Conservation (phyloP, 2,888 invertebrate genomes). For the Trissoscelio sp. region DNA sequence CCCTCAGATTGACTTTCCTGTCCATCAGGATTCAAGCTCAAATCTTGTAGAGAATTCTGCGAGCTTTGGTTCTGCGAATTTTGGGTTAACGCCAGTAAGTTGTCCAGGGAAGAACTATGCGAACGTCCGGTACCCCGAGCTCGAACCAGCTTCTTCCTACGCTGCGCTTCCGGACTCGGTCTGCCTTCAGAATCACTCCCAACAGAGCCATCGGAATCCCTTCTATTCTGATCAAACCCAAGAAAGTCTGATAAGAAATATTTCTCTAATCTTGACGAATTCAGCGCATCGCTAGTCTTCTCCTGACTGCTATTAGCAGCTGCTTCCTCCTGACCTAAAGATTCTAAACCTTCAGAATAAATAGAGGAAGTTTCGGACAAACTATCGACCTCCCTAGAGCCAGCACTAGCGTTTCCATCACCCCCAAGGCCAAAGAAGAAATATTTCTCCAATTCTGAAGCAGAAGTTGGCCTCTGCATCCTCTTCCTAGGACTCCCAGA, state of each 20-base stretch:
- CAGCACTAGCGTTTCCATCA: constrained; percentile 86
- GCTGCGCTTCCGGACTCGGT: constrained; percentile 92
- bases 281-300: constrained; percentile 87
- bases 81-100: constrained; percentile 86
- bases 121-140: constrained; percentile 93
- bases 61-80: constrained; percentile 79
- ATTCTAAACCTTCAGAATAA: constrained; percentile 92
- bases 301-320: constrained; percentile 77
- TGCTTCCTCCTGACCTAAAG: constrained; percentile 86
- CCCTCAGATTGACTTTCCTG: constrained; percentile 84
- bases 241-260: constrained; percentile 95
- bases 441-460: constrained; percentile 95
- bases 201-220: constrained; percentile 93
- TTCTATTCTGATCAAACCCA: constrained; percentile 90
- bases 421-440: constrained; percentile 94
- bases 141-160: constrained; percentile 91
- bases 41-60: constrained; percentile 81
- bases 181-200: constrained; percentile 95
- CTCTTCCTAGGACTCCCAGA: constrained; percentile 84
- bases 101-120: constrained; percentile 92
- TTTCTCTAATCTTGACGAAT: constrained; percentile 91
- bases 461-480: constrained; percentile 88
- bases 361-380: constrained; percentile 94
- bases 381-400: constrained; percentile 83
- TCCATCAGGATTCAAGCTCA: constrained; percentile 77